These are phyloP conservation scores for Trachymyrmex septentrionalis DNA, from an alignment of 1,140 invertebrate genomes.

Conservation along the genomic window DNA sequence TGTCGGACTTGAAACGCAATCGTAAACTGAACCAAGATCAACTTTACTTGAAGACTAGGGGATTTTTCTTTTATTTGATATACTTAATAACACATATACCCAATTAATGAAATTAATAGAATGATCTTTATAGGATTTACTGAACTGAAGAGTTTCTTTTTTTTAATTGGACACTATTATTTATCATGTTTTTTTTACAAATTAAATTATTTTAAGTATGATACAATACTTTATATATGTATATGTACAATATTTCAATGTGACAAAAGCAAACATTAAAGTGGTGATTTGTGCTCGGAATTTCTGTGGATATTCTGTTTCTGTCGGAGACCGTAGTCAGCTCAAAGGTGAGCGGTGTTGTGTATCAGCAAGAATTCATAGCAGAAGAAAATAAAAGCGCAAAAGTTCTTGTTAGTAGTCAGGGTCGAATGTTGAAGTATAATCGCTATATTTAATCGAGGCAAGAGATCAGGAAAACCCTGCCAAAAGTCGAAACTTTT, in stretches of 20 bases:
- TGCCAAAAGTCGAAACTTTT: conserved; percentile 17
- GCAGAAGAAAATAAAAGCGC: conserved; percentile 20
- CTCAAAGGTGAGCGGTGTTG: conserved; percentile 45
- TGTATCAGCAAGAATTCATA: conserved; percentile 32
- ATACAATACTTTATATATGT: too few species aligned
- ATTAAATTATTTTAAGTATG: not conserved
- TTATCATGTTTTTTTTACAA: not conserved
- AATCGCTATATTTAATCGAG: conserved; percentile 39
- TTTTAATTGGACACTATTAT: conserved; percentile 2
- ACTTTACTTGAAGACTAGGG: too few species aligned
- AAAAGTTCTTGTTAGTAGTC: conserved; percentile 34
- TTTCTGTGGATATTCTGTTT: conserved; percentile 5
- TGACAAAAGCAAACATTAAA: not conserved
- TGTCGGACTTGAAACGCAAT: too few species aligned
- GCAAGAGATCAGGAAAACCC: not conserved
- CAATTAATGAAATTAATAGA: not conserved
- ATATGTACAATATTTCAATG: not conserved
- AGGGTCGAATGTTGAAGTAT: conserved; percentile 46
- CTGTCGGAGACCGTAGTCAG: not conserved
- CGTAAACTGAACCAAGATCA: too few species aligned
- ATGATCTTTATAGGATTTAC: not conserved
- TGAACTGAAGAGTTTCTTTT: not conserved
- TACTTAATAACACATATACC: too few species aligned
- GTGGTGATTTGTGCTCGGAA: not conserved
- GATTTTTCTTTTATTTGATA: too few species aligned